phyloP scores from a whole-genome alignment of 2,797 vertebrate genomes.

The Tragelaphus eurycerus region DNA sequence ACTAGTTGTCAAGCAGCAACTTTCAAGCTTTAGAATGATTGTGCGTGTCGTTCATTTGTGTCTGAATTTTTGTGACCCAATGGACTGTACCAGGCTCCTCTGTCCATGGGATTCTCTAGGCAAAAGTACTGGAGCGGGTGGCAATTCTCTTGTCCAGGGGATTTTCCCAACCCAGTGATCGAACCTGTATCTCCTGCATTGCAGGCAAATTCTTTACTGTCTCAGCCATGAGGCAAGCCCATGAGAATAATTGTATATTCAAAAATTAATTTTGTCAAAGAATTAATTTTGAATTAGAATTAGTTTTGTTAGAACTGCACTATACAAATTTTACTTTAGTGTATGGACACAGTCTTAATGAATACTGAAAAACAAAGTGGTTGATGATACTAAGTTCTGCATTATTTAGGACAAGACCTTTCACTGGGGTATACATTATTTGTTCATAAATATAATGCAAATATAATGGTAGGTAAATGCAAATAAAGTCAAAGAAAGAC shows the following conservation, averaged over 20 bases:
- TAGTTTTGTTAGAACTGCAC: neutral
- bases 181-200: neutral
- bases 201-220: neutral
- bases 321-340: neutral
- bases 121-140: neutral
- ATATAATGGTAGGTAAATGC: neutral
- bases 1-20: neutral
- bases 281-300: too few relatives aligned
- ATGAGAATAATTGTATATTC: neutral
- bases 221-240: neutral
- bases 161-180: neutral
- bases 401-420: neutral
- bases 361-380: neutral
- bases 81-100: neutral
- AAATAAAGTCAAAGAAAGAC: neutral
- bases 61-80: neutral
- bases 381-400: neutral
- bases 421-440: neutral
- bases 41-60: neutral
- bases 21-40: neutral
- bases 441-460: neutral
- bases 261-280: neutral
- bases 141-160: neutral
- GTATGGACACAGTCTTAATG: neutral
- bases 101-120: neutral